phyloP scores from a whole-genome alignment of 30 jellyfish, hydroid and myxozoan species.

The Aurelia aurita region DNA sequence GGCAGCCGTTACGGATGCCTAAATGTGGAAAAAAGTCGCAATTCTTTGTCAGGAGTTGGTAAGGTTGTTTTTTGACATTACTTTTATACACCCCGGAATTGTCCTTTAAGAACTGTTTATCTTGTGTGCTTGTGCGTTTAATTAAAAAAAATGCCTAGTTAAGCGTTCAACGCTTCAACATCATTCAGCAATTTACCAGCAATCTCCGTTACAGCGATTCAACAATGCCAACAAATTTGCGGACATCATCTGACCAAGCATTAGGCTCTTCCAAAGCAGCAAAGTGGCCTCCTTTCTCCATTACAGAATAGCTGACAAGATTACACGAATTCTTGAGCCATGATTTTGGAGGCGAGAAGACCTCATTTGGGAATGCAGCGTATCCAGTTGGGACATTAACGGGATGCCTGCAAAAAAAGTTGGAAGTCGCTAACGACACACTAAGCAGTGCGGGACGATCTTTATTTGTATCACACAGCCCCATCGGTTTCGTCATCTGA shows the following conservation, averaged over 20 bases:
- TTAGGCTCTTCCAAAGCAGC: conserved; percentile 79
- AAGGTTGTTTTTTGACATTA: too few species aligned
- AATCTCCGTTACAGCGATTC: conserved; percentile 16
- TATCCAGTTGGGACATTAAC: conserved; percentile 60
- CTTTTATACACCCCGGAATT: too few species aligned
- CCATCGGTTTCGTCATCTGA: too few species aligned
- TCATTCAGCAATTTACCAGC: background rate
- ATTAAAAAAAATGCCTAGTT: too few species aligned
- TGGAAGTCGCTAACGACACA: too few species aligned
- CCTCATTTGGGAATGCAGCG: conserved; percentile 59
- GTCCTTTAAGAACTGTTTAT: too few species aligned
- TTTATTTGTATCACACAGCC: too few species aligned
- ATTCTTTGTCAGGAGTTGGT: too few species aligned
- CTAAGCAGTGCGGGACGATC: too few species aligned
- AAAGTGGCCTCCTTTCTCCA: conserved; percentile 71
- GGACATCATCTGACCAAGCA: conserved; percentile 59
- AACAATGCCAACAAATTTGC: conserved; percentile 52
- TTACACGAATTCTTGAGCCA: conserved; percentile 55
- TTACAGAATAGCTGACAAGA: conserved; percentile 39
- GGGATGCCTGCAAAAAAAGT: conserved; percentile 12
- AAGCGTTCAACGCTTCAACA: background rate
- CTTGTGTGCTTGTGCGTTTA: too few species aligned
- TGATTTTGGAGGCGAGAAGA: conserved; percentile 40
- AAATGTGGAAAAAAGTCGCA: too few species aligned
- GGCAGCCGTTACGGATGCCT: too few species aligned